Evolutionary conservation across 2,113 vertebrate genomes (phyloP).

Genomic region (Xiphorhynchus elegans): DNA sequence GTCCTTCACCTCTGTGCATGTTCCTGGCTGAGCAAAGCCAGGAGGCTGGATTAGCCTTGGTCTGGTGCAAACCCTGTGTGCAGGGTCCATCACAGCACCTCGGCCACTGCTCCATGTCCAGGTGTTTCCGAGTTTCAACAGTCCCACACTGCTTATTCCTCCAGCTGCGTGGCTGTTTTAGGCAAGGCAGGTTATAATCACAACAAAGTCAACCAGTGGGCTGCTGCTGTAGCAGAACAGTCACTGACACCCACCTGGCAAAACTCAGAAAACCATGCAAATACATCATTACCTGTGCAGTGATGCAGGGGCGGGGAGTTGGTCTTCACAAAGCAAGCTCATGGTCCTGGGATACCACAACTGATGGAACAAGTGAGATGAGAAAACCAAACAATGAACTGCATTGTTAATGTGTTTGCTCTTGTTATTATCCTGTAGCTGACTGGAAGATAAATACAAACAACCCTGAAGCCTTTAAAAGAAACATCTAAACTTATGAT

Average conservation of each 20-base stretch:
- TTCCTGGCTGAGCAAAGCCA: background rate
- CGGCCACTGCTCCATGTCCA: fast-evolving
- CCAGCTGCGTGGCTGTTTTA: conserved; percentile 45
- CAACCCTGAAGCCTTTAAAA: conserved; percentile 61
- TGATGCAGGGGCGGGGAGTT: background rate
- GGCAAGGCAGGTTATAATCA: conserved; percentile 88
- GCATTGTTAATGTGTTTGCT: conserved; percentile 92
- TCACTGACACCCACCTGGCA: conserved; percentile 85
- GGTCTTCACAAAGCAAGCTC: background rate
- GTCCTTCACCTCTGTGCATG: background rate
- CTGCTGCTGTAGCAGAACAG: conserved; percentile 89
- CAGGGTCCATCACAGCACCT: background rate
- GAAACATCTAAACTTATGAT: conserved; percentile 27
- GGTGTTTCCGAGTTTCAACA: background rate
- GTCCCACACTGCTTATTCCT: background rate
- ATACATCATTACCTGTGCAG: conserved; percentile 81
- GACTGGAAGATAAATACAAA: background rate
- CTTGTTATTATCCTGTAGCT: conserved; percentile 84
- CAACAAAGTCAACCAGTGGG: conserved; percentile 91
- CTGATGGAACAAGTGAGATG: conserved; percentile 86
- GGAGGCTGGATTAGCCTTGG: background rate
- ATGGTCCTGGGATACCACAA: background rate
- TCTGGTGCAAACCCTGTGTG: background rate
- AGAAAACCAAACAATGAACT: conserved; percentile 98
- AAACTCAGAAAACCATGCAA: conserved; percentile 90